Evolutionary conservation across 2,113 vertebrate genomes (phyloP).

Genomic region (Dinomys branickii): DNA sequence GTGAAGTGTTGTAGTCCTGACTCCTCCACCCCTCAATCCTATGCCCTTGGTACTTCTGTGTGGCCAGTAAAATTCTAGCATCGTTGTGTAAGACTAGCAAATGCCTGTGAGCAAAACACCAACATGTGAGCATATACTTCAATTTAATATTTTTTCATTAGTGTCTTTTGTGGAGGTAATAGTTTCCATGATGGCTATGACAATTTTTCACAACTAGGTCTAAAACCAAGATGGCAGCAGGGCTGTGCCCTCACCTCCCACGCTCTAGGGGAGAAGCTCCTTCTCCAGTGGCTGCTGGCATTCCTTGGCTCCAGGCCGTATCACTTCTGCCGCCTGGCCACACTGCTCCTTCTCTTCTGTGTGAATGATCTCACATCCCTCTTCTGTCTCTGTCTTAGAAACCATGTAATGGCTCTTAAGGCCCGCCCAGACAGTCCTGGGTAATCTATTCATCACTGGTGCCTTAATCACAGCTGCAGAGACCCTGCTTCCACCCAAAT

Average conservation of each 20-base stretch:
- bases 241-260: not conserved
- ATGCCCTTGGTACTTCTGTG: not conserved
- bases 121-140: not conserved
- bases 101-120: not conserved
- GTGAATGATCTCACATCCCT: not conserved
- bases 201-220: not conserved
- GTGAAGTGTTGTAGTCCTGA: not conserved
- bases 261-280: too few species aligned
- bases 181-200: not conserved
- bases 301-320: not conserved
- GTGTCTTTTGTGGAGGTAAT: not conserved
- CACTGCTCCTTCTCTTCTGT: not conserved
- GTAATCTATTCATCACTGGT: not conserved
- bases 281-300: fast-evolving
- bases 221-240: not conserved
- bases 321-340: not conserved
- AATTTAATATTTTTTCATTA: not conserved
- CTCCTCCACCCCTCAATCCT: not conserved
- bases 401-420: not conserved
- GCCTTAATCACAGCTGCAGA: not conserved
- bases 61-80: not conserved
- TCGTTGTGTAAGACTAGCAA: not conserved
- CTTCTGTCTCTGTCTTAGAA: not conserved
- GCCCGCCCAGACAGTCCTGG: not conserved
- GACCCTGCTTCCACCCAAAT: not conserved